phyloP scores from a whole-genome alignment of 2,888 invertebrate genomes.

The Orthosia gothica region DNA sequence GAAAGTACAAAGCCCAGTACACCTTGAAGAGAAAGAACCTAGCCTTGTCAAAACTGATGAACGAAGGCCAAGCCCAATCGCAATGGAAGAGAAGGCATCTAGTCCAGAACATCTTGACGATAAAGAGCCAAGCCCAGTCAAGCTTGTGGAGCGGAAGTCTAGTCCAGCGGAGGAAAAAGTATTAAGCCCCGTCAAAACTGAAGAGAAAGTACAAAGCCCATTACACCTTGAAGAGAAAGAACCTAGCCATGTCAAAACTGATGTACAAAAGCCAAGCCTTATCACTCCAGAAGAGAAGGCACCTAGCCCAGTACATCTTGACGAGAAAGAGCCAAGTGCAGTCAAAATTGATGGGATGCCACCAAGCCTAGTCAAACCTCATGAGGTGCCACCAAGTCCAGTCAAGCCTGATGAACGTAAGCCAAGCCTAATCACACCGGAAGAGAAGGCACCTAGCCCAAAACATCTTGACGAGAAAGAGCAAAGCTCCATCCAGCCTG shows the following conservation, averaged over 20 bases:
- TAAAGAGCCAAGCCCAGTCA: constrained; percentile 19
- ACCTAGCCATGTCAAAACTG: neutral
- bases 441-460: neutral
- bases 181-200: neutral
- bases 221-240: no score
- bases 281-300: neutral
- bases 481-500: no score
- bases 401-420: no score
- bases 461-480: no score
- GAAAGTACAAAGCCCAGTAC: neutral
- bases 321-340: no score
- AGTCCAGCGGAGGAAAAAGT: constrained; percentile 12
- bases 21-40: neutral
- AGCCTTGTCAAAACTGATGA: neutral
- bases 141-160: neutral
- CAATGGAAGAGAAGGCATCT: neutral
- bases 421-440: no score
- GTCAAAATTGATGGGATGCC: no score
- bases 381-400: no score
- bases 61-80: no score
- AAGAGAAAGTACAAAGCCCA: constrained; percentile 6
- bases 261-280: constrained; percentile 11
- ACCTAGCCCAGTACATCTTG: no score
- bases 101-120: neutral
- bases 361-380: no score